phyloP scores from a whole-genome alignment of 2,797 vertebrate species.

The Varecia variegata region DNA sequence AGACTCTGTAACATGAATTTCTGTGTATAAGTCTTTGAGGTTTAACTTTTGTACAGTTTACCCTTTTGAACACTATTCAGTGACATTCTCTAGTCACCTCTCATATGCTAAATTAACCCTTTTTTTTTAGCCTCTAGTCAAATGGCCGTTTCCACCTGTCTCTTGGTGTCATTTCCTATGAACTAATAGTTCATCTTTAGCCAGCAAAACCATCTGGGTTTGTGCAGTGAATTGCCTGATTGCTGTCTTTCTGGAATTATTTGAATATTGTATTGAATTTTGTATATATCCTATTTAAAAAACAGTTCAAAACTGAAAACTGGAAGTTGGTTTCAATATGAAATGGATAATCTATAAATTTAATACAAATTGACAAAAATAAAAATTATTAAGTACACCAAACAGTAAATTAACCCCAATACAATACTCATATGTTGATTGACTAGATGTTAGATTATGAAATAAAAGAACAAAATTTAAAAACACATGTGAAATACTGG shows the following conservation, averaged over 20 bases:
- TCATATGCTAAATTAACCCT: neutral
- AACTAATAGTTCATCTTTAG: neutral
- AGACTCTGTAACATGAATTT: neutral
- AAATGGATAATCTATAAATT: neutral
- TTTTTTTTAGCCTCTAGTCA: neutral
- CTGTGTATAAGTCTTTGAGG: neutral
- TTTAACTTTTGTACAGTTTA: neutral
- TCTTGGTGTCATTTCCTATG: neutral
- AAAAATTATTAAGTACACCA: neutral
- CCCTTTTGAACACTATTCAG: neutral
- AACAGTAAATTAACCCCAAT: neutral
- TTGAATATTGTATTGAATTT: neutral
- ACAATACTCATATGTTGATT: neutral
- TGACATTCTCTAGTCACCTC: neutral
- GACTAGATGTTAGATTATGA: neutral
- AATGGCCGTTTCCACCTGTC: neutral
- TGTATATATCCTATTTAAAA: neutral
- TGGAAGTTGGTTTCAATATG: neutral
- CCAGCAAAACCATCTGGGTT: neutral
- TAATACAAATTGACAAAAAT: neutral
- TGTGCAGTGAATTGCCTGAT: neutral
- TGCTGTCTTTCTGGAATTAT: neutral
- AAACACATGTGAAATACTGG: neutral
- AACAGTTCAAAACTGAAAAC: slow-evolving; percentile 21
- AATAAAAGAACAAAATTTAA: slow-evolving; percentile 15